Base-by-base conservation (phyloP, 2,113 vertebrate genomes). In the Macquaria australasica region DNA sequence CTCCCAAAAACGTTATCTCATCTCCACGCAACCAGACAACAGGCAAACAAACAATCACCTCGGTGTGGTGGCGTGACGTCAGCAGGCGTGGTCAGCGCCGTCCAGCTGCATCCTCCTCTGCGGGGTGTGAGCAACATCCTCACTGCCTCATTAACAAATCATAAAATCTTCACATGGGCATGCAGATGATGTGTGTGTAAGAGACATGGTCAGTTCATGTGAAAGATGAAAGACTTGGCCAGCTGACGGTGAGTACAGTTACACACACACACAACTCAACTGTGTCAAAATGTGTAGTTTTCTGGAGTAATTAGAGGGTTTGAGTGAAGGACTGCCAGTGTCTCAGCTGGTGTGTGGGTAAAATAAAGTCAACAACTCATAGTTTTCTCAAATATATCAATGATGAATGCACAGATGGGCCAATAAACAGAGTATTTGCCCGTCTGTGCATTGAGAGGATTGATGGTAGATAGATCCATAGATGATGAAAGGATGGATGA, bases 41-140 rank as follows among this genome's bases (percentile, higher is more conserved):
- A 41, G 7, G 41, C 59, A 87, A 87, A 84, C 82, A 81, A 88
- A 83, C 84, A 87, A 21, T 25, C 69, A 45, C 45, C 48, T 55
- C n/a, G 37, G 43, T 53, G 74, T 25, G 37, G 28, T 48, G 71
- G 62, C 5, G 59, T 88, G 84, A 90, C n/a, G 78, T 87, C 76
- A 85, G 80, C 92, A 89, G 92, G 89, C 78, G 84, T 79, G 89
- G 81, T 86, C 91, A 77, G 67, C 5, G 21, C 8, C 28, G 43
- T 88, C 87, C 93, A 94, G 90, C 88, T 92, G 93, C 79, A 81
- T 83, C 88, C 66, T 86, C 53, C 55, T 77, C 60, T 4, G 45
- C 2, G 0, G 21, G 84, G 81, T 68, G 83, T 85, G 88, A 90
- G 85, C 81, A 88, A 90, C 87, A 83, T 91, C 90, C 86, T 87